A percentile compares a stretch with the other conserved stretches of the same genome.
Evolutionary conservation across 92 coral and sea anemone species (phyloP).

Genomic region (Siderastrea siderea): DNA sequence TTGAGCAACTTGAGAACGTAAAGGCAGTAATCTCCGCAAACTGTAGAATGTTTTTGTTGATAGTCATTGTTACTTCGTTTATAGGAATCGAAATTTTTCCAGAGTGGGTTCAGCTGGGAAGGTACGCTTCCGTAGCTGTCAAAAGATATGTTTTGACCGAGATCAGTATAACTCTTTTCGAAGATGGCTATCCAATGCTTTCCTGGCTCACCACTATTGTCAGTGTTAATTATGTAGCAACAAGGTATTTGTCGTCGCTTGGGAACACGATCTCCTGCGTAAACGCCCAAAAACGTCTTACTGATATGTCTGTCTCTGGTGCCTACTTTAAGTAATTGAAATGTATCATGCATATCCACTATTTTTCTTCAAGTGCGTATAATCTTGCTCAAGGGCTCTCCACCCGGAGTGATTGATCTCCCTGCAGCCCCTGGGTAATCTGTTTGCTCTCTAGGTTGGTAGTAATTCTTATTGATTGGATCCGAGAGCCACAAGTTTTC

Average conservation of each 20-base stretch:
- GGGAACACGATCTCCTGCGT: neutral
- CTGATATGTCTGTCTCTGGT: neutral
- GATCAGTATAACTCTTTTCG: neutral
- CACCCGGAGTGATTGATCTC: constrained; percentile 2
- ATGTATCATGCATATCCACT: neutral
- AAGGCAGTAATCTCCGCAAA: constrained; percentile 16
- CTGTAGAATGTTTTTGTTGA: constrained; percentile 12
- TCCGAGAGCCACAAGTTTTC: constrained; percentile 17
- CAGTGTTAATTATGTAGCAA: constrained; percentile 1
- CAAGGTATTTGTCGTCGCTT: neutral
- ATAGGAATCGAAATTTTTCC: neutral
- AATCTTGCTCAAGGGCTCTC: constrained; percentile 1
- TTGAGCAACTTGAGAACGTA: neutral
- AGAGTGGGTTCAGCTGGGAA: neutral
- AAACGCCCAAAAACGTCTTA: constrained; percentile 14
- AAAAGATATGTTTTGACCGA: neutral
- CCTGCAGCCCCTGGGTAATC: constrained; percentile 5
- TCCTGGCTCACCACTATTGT: neutral
- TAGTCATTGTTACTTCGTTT: neutral
- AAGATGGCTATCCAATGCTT: neutral
- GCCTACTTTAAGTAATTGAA: constrained; percentile 1
- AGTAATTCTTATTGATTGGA: constrained; percentile 1
- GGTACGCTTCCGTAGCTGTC: neutral
- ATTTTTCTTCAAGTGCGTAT: neutral
- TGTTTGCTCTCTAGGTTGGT: constrained; percentile 12